These are phyloP conservation scores for Mylabris phalerata DNA, from an alignment of 1,140 invertebrate genomes.

Conservation along the genomic window DNA sequence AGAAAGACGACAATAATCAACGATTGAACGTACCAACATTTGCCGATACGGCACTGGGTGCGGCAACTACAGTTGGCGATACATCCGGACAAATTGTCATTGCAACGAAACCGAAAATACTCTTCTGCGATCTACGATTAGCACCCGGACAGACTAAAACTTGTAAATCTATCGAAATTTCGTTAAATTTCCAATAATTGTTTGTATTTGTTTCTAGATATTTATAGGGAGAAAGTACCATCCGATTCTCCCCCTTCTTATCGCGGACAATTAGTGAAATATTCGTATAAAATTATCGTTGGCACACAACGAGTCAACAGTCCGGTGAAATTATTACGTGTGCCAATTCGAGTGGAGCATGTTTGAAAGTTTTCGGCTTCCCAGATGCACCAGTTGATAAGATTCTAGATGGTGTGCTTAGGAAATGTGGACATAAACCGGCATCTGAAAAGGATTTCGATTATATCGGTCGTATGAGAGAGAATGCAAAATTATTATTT, in stretches of 20 bases:
- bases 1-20: too few relatives aligned
- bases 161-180: conserved; percentile 58
- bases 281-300: too few relatives aligned
- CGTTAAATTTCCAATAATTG: too few relatives aligned
- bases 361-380: conserved; percentile 60
- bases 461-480: conserved; percentile 58
- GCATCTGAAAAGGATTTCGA: conserved; percentile 50
- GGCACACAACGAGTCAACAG: too few relatives aligned
- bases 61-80: conserved; percentile 73
- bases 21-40: too few relatives aligned
- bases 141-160: conserved; percentile 82
- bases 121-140: conserved; percentile 91
- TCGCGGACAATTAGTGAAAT: too few relatives aligned
- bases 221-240: too few relatives aligned
- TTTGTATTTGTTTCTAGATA: too few relatives aligned
- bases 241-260: too few relatives aligned
- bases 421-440: conserved; percentile 62
- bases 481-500: conserved; percentile 69
- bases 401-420: conserved; percentile 55
- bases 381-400: conserved; percentile 61
- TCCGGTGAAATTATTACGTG: too few relatives aligned
- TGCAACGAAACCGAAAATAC: conserved; percentile 89
- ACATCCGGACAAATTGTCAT: conserved; percentile 50
- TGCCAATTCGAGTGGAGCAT: conserved; percentile 50
- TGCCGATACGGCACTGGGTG: too few relatives aligned